These are phyloP conservation scores for Bagarius yarrelli DNA, from an alignment of 2,113 vertebrate species.

Conservation along the genomic window DNA sequence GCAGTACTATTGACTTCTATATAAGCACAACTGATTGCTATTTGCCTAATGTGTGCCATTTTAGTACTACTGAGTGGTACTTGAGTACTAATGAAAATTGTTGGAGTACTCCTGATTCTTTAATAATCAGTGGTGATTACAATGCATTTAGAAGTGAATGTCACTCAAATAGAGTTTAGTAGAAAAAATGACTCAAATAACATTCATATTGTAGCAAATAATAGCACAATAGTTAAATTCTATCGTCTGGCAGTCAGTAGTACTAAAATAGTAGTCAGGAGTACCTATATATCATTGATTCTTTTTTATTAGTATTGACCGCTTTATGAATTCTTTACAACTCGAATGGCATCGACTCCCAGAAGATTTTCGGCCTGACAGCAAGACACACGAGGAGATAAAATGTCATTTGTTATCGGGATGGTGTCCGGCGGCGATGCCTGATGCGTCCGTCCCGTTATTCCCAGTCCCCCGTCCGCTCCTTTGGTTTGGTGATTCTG, in stretches of 20 bases:
- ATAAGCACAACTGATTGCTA: neutral
- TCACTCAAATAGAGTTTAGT: too few relatives aligned
- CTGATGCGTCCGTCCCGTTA: neutral
- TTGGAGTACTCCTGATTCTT: too few relatives aligned
- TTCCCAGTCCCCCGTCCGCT: neutral
- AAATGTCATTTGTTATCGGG: conserved; percentile 8
- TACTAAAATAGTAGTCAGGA: too few relatives aligned
- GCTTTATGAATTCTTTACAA: conserved; percentile 27
- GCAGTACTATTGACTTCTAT: neutral
- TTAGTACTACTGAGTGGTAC: neutral
- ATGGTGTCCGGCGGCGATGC: conserved; percentile 5
- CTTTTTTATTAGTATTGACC: neutral
- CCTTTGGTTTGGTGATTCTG: conserved; percentile 26
- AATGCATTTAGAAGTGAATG: too few relatives aligned
- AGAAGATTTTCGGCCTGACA: neutral
- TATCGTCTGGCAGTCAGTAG: too few relatives aligned
- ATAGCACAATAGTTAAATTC: too few relatives aligned
- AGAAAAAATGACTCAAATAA: too few relatives aligned
- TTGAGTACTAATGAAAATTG: too few relatives aligned
- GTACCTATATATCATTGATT: too few relatives aligned
- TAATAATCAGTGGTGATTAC: too few relatives aligned
- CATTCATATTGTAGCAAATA: too few relatives aligned
- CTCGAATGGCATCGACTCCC: conserved; percentile 10
- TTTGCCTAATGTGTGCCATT: neutral
- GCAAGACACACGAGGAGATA: neutral